Base-by-base conservation (phyloP, 2,888 invertebrate species). In the Octodonta nipae region DNA sequence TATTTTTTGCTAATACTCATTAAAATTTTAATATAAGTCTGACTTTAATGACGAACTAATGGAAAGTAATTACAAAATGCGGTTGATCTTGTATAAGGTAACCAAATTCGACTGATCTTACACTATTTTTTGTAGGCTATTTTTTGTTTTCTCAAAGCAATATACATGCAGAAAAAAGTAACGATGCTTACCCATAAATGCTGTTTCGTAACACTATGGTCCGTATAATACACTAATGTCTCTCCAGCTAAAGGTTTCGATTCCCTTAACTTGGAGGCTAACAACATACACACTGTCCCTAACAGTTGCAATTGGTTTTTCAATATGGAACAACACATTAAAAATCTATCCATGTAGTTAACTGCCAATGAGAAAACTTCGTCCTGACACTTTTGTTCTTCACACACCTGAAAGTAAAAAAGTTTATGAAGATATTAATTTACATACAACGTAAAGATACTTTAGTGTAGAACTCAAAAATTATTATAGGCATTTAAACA, bases 311-410 rank as follows among this genome's bases (percentile, higher is more conserved):
- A 73, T 58, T 89, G 85, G 49, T 75, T 78, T 66, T 85, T 85
- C 49, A 77, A 72, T 54, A 92, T 83, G 38, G 75, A 72, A 58
- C 83, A 83, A 39, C 77, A 73, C 55, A 82, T 81, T 51, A 95
- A 71, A 70, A 92, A 91, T 58, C 93, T 76, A 67, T 95, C 93
- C 71, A 96, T 67, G 65, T 85, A 88, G 59, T 85, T 86, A 63
- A 92, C 80, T 33, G 95, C 85, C 56, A 95, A 67, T 27, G 86
- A 79, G 60, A 92, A 92, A 44, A 95, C 91, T 60, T 89, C 88
- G 57, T 88, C 86, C 64, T 91, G 89, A 58, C 89, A 85, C 51
- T 78, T 76, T 58, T 87, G 84, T 58, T 89, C 91, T 58, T 88
- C 88, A 66, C 91, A 92, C 47, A 95, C 88, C 92, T 92, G 70